phyloP scores from a whole-genome alignment of 2,113 vertebrate species.

The Grammomys surdaster region DNA sequence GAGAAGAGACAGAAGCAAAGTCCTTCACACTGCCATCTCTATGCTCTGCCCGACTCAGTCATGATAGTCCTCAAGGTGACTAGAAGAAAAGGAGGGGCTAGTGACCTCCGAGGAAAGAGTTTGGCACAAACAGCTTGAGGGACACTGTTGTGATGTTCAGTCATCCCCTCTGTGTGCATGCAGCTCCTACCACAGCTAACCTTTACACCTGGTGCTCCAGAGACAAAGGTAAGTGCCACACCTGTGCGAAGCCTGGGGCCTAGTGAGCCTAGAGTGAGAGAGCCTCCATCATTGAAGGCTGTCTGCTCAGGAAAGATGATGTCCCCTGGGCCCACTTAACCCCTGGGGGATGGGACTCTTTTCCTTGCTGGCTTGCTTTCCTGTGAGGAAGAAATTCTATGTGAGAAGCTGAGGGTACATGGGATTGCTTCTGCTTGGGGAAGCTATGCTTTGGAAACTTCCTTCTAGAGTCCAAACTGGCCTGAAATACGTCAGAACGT shows the following conservation, averaged over 20 bases:
- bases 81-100: neutral
- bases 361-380: neutral
- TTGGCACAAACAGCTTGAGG: neutral
- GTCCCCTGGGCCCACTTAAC: neutral
- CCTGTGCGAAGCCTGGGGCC: neutral
- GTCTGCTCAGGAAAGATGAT: neutral
- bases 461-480: neutral
- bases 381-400: neutral
- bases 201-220: neutral
- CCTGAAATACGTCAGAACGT: neutral
- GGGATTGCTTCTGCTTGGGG: neutral
- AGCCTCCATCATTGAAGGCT: neutral
- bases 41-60: neutral
- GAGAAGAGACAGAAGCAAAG: neutral
- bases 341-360: neutral
- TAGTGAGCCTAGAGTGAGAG: neutral
- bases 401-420: neutral
- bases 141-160: neutral
- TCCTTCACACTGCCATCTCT: neutral
- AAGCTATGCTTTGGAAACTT: neutral
- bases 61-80: neutral
- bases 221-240: neutral
- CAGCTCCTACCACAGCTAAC: neutral
- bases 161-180: neutral
- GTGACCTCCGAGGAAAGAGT: neutral